Evolutionary conservation across 2,113 vertebrate genomes (phyloP).

Genomic region (Actinemys pallida): DNA sequence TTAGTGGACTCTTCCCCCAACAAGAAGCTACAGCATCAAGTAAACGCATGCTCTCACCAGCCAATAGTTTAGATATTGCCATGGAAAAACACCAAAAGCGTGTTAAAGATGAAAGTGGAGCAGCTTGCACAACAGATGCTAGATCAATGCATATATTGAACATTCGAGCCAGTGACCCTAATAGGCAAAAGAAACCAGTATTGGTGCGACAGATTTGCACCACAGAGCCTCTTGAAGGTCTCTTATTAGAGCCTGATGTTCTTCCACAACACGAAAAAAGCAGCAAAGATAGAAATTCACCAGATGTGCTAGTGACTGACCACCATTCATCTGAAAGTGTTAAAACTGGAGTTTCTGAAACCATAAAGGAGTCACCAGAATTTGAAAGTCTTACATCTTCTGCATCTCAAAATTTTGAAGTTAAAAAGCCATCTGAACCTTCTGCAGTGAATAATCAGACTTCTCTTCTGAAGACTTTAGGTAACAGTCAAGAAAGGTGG

Average conservation of each 20-base stretch:
- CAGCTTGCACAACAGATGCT: constrained; percentile 85
- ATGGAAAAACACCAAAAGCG: constrained; percentile 99
- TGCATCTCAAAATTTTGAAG: background rate
- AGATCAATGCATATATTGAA: constrained; percentile 81
- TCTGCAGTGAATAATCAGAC: constrained; percentile 65
- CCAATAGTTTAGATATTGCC: constrained; percentile 98
- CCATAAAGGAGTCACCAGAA: constrained; percentile 74
- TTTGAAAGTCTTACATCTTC: constrained; percentile 76
- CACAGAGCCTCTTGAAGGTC: constrained; percentile 90
- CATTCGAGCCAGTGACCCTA: constrained; percentile 82
- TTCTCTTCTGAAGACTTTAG: constrained; percentile 77
- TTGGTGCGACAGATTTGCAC: constrained; percentile 95
- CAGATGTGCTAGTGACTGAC: constrained; percentile 58
- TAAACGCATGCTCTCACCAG: constrained; percentile 97
- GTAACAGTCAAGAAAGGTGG: constrained; percentile 82
- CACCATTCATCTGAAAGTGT: constrained; percentile 63
- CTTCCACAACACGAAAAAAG: constrained; percentile 75
- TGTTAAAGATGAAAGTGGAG: constrained; percentile 95
- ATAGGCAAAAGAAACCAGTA: constrained; percentile 90
- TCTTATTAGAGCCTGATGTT: constrained; percentile 81
- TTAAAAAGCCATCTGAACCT: constrained; percentile 68
- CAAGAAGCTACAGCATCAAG: constrained; percentile 93
- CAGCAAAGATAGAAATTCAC: constrained; percentile 45
- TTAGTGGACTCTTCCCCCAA: constrained; percentile 91
- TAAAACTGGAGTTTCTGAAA: constrained; percentile 74